Evolutionary conservation across 2,888 invertebrate species (phyloP).

Genomic region (Drosophila gaucha): DNA sequence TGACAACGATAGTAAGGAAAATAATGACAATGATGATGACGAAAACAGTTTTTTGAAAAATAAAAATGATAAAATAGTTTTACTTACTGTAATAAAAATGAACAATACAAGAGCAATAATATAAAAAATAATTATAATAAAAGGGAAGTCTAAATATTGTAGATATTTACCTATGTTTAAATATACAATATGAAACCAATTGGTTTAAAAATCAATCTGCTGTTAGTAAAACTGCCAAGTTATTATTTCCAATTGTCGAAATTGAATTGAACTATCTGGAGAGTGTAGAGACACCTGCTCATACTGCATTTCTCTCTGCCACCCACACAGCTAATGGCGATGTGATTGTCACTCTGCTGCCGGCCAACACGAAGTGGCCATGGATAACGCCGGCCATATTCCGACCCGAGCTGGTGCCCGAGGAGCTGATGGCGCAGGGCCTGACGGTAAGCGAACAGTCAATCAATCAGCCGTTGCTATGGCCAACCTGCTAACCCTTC

Average conservation of each 20-base stretch:
- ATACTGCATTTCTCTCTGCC: background rate
- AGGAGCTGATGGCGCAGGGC: constrained; percentile 97
- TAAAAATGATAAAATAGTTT: too few species aligned
- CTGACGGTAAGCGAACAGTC: constrained; percentile 88
- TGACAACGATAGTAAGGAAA: too few species aligned
- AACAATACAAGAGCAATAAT: too few species aligned
- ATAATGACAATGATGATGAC: too few species aligned
- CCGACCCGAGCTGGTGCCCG: constrained; percentile 96
- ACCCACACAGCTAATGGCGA: constrained; percentile 92
- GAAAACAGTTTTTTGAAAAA: too few species aligned
- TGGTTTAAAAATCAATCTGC: too few species aligned
- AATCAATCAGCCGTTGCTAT: constrained; percentile 3
- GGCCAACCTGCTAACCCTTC: background rate
- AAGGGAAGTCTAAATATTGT: too few species aligned
- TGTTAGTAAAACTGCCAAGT: too few species aligned
- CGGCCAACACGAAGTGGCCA: constrained; percentile 94
- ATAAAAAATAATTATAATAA: too few species aligned
- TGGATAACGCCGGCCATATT: constrained; percentile 97
- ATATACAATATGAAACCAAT: too few species aligned
- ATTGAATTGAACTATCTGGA: background rate
- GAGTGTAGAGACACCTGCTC: background rate
- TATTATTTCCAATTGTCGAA: background rate
- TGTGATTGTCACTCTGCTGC: constrained; percentile 94
- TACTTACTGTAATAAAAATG: too few species aligned
- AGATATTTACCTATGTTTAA: background rate